phyloP scores from a whole-genome alignment of 1,140 invertebrate genomes.

The Diorhabda carinulata region DNA sequence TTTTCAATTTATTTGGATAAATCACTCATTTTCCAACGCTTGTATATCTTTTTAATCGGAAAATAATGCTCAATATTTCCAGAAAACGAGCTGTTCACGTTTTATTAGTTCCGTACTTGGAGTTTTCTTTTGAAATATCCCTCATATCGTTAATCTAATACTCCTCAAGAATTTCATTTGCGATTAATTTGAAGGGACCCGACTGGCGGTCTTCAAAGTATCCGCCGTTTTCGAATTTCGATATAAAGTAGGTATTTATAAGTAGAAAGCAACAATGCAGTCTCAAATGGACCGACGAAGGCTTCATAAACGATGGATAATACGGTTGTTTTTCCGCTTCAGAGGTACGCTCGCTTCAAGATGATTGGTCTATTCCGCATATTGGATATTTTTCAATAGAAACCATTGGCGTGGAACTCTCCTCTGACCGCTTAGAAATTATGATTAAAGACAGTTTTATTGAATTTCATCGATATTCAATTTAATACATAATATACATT shows the following conservation, averaged over 20 bases:
- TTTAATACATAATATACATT: too few relatives aligned
- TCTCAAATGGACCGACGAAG: constrained; percentile 32
- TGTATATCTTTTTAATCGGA: too few relatives aligned
- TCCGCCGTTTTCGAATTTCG: constrained; percentile 17
- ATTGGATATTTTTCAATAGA: constrained; percentile 23
- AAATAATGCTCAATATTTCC: too few relatives aligned
- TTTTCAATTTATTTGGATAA: too few relatives aligned
- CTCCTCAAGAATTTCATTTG: constrained; percentile 35
- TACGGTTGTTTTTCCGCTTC: constrained; percentile 31
- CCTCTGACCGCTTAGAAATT: neutral
- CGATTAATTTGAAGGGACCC: constrained; percentile 34
- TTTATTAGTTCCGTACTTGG: too few relatives aligned
- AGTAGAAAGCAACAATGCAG: constrained; percentile 38
- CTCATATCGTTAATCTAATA: constrained; percentile 25
- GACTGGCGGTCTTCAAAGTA: constrained; percentile 26
- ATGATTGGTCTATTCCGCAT: constrained; percentile 25
- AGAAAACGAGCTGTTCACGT: too few relatives aligned
- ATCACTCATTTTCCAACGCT: too few relatives aligned
- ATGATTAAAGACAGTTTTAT: neutral
- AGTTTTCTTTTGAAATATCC: neutral
- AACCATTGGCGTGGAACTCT: constrained; percentile 10
- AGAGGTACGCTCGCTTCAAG: constrained; percentile 22
- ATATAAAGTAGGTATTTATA: constrained; percentile 34
- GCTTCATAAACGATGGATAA: constrained; percentile 31
- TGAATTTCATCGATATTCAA: too few relatives aligned